Evolutionary conservation across 2,113 vertebrate species (phyloP).

Genomic region (Halichoerus grypus): DNA sequence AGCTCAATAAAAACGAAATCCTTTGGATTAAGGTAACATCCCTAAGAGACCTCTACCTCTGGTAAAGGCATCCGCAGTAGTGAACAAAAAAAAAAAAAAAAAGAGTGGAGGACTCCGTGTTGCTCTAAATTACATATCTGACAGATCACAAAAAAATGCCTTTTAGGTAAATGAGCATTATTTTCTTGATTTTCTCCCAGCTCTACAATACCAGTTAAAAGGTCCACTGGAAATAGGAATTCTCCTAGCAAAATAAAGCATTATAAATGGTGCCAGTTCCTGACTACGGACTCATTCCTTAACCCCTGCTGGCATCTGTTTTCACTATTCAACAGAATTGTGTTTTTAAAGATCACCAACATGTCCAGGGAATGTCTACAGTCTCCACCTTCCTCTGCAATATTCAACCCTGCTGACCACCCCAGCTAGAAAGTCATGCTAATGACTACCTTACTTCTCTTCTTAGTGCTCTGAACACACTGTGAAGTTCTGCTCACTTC

Average conservation of each 20-base stretch:
- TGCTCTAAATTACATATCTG: slow-evolving; percentile 25
- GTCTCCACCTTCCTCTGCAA: not conserved
- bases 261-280: not conserved
- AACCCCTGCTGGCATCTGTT: not conserved
- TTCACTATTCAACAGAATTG: not conserved
- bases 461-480: not conserved
- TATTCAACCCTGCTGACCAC: not conserved
- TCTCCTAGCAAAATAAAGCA: slow-evolving; percentile 26
- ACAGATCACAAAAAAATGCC: slow-evolving; percentile 37
- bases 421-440: not conserved
- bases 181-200: slow-evolving; percentile 59
- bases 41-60: slow-evolving; percentile 71
- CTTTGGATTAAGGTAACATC: slow-evolving; percentile 79
- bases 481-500: not conserved
- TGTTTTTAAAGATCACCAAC: not conserved
- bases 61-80: slow-evolving; percentile 67
- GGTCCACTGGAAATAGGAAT: not conserved
- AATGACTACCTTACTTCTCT: not conserved
- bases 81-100: slow-evolving; percentile 28
- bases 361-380: not conserved
- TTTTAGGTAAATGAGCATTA: slow-evolving; percentile 57
- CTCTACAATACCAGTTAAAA: not conserved
- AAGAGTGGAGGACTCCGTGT: slow-evolving; percentile 61
- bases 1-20: slow-evolving; percentile 84
- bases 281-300: slow-evolving; percentile 14